Evolutionary conservation across 2,888 invertebrate genomes (phyloP), one percentile per base, ranked within the genome.

Genomic region (Eupithecia tripunctaria): DNA sequence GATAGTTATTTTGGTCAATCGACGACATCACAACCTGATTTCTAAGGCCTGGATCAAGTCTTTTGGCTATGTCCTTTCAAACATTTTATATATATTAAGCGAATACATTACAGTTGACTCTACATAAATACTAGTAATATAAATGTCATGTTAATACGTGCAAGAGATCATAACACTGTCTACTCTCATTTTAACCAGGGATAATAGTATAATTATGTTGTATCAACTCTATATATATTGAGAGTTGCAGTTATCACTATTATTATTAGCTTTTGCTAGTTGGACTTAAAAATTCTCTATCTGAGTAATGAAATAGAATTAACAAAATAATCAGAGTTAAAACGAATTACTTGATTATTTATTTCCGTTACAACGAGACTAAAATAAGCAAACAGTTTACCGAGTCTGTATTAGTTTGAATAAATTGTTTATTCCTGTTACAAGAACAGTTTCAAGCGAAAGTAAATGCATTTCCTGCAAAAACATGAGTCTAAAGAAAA

Each of bases 161-260:
- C 80, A 79, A 78, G 80, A 84, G 83, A 83, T 80, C 82, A 78
- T 79, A 60, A 71, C 77, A 80, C 72, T 69, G 80, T 77, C 84
- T 82, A 84, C 82, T 86, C 84, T 84, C 85, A 86, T 86, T 86
- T 85, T 85, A 87, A 88, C 88, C 86, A 86, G 86, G 29, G 68
- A 81, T 80, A 70, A 66, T 51, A 36, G 36, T 15, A 68, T 65
- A 79, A 64, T 73, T 68, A 80, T 76, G 71, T 71, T 77, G 78
- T 70, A 76, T 43, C 82, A 82, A 79, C 77, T 76, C 75, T 75
- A 70, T 74, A 60, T 71, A 78, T 59, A 76, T 78, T 73, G 76
- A 74, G 77, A 82, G 82, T 80, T 82, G 80, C 80, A 79, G 71
- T 60, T 76, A 72, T 78, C 78, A 79, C 76, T 78, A 83, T 81